Evolutionary conservation across 2,888 invertebrate genomes (phyloP), one percentile per base, ranked within the genome.

Genomic region (Rhingia rostrata): DNA sequence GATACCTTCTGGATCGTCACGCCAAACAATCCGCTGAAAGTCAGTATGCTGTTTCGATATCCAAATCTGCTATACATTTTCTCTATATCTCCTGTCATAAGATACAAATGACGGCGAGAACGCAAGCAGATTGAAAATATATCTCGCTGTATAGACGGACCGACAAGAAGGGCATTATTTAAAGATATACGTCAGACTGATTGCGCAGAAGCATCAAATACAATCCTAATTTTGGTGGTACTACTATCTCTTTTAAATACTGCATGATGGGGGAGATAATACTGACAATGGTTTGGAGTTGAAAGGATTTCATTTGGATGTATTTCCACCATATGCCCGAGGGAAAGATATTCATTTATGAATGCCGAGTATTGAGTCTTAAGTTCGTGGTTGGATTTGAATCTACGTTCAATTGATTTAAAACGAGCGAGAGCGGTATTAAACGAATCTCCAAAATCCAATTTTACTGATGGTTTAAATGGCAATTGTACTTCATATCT

Each of bases 1-100:
- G n/a, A 12, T 10, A 3, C 6, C 43, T 6, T 2, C 6, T 2
- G 43, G 43, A 43, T 10, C n/a, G 5, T 43, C 43, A 4, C 75
- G 63, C 64, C 75, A 85, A 4, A 72, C 30, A 35, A 86, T 85
- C 5, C 81, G 39, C 35, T 86, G 81, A 49, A 7, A 49, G 7
- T 49, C 49, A 7, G 49, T n/a, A 9, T 49, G 9, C 7, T 49
- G 22, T 9, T 22, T 3, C 30, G 30, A 49, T 3, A 49, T 30
- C 49, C 49, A 5, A 30, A 49, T 22, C 10, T 49, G 14, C 45
- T n/a, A 45, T 12, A 45, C n/a, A 45, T 12, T 12, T 45, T 49
- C 6, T 49, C 49, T 9, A 30, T 49, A 30, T 60, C 60, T 43
- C 43, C 60, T 32, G 32, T 45, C 12, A 32, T 58, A 0, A 22